Base-by-base conservation (phyloP, 2,113 vertebrate species). In the Paramormyrops kingsleyae region DNA sequence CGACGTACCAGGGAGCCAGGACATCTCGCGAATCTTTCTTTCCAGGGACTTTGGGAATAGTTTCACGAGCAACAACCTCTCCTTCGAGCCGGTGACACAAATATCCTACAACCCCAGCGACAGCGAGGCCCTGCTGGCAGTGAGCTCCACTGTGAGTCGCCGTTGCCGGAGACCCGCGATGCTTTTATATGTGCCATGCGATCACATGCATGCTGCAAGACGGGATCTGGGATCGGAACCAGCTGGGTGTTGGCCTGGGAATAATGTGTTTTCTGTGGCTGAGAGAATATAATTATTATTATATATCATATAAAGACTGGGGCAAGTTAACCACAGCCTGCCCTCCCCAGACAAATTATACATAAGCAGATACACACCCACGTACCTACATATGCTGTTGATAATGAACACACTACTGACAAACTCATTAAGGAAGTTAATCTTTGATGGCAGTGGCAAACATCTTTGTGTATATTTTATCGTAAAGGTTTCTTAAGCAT, bases 41-140 rank as follows among this genome's bases (percentile, higher is more conserved):
- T 98, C 98, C 0, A 93, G 74, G 0, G 95, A 98, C 92, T 98
- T 97, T 89, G 98, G 97, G 35, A 95, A 95, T 91, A 96, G 91
- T 66, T 99, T 99, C 89, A 77, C 91, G 12, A 92, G 92, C 59
- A 95, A 91, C 12, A 96, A 97, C 80, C 92, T 99, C 89, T 96
- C 97, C 77, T 99, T 99, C 88, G 94, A 95, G 46, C 97, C 97
- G 12, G 90, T 96, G 90, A 95, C 93, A 84, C 97, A 97, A 92
- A 96, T 98, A 91, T 94, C 93, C 42, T 99, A 97, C 93, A 97
- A 96, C 88, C 96, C 97, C 13, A 94, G 94, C 2, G 92, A 96
- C 90, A 93, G 97, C 1, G 91, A 94, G 17, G 94, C 93, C 46
- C 94, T 99, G 85, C 89, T 97, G 90, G 96, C 93, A 19, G 94